Evolutionary conservation across 2,113 vertebrate species (phyloP).

Genomic region (Panurus biarmicus): DNA sequence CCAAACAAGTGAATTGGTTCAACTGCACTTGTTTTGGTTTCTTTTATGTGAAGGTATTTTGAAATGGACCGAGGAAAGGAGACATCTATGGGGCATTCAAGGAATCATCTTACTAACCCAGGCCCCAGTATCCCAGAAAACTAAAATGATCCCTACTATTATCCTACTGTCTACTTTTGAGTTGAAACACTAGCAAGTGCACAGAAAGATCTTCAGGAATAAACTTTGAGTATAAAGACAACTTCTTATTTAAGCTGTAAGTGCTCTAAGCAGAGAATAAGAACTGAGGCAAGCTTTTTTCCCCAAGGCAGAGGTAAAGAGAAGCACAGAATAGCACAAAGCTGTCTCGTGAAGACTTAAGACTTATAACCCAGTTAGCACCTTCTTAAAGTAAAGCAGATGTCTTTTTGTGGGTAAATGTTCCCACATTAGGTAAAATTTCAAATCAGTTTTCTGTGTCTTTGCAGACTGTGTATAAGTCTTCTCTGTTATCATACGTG

Average conservation of each 20-base stretch:
- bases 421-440: background rate
- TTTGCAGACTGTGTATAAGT: background rate
- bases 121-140: background rate
- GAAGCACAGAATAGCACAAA: background rate
- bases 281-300: background rate
- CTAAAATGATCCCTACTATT: background rate
- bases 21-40: background rate
- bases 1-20: background rate
- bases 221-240: background rate
- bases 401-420: background rate
- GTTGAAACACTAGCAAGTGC: background rate
- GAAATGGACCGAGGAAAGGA: background rate
- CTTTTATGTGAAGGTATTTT: background rate
- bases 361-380: background rate
- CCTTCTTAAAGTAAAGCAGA: background rate
- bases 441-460: background rate
- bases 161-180: background rate
- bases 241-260: background rate
- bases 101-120: background rate
- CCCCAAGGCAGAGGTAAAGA: background rate
- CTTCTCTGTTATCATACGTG: background rate
- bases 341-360: background rate
- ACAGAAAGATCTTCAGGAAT: background rate
- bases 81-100: background rate
- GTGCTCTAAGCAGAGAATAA: background rate